Percentiles rank a stretch among this genome's conserved stretches.
phyloP scores from a whole-genome alignment of 2,113 vertebrate species.

The Chrysochloris asiatica region DNA sequence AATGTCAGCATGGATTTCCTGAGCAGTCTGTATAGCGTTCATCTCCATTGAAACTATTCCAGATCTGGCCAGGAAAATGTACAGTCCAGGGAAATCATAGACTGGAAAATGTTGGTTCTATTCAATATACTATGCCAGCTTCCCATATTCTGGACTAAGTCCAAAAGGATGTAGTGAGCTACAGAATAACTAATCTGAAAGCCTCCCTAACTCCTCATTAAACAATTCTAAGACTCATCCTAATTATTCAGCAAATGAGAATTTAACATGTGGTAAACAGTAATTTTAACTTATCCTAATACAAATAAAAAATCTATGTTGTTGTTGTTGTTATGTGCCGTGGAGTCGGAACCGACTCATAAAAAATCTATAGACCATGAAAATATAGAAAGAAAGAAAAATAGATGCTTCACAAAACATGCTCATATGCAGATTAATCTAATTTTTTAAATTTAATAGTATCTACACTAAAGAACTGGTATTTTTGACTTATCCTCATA shows the following conservation, averaged over 20 bases:
- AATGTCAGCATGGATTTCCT: background rate
- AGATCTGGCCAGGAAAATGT: background rate
- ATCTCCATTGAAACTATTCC: background rate
- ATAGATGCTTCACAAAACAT: background rate
- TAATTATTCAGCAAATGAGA: background rate
- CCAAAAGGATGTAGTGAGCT: background rate
- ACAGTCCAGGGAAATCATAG: background rate
- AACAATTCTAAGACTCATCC: background rate
- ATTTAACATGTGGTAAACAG: background rate
- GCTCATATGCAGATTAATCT: fast-evolving
- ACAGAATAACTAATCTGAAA: background rate
- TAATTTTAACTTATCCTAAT: background rate
- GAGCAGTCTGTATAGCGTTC: too few relatives aligned
- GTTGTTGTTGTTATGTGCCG: too few relatives aligned
- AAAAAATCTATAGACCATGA: too few relatives aligned
- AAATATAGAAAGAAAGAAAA: background rate
- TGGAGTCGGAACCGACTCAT: too few relatives aligned
- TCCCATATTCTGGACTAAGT: background rate
- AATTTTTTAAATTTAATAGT: too few relatives aligned
- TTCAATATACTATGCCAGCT: background rate
- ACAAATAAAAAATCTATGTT: background rate
- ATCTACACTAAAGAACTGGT: too few relatives aligned
- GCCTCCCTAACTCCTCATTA: background rate
- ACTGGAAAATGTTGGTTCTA: background rate
- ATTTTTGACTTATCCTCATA: too few relatives aligned